phyloP scores from a whole-genome alignment of 2,797 vertebrate species.

The Trematomus bernacchii region DNA sequence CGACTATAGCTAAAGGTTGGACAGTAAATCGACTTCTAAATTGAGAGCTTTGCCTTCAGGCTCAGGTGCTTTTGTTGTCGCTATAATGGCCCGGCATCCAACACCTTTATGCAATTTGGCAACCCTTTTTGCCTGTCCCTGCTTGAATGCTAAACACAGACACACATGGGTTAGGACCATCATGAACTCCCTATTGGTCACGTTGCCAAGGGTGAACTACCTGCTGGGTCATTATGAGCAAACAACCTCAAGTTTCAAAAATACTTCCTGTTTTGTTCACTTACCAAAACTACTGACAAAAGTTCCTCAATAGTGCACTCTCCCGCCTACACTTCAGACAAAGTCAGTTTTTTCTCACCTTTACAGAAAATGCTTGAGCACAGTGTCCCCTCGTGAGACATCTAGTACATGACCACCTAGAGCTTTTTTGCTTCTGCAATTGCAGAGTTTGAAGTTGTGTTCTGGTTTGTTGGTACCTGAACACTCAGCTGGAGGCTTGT shows the following conservation, averaged over 20 bases:
- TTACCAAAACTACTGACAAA: neutral
- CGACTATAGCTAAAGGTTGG: conserved; percentile 12
- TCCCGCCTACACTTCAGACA: conserved; percentile 8
- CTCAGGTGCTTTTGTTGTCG: conserved; percentile 23
- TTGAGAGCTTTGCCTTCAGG: conserved; percentile 26
- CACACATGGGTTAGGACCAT: neutral
- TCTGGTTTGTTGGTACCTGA: neutral
- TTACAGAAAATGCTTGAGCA: neutral
- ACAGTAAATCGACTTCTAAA: conserved; percentile 17
- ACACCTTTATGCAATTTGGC: neutral
- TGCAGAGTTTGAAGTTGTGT: neutral
- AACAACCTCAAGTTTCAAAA: neutral
- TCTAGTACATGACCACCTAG: neutral
- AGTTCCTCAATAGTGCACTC: conserved; percentile 7
- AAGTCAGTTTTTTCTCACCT: conserved; percentile 7
- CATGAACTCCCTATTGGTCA: neutral
- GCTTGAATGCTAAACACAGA: neutral
- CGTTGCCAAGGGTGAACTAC: neutral
- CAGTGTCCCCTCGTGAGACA: neutral
- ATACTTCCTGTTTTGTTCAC: neutral
- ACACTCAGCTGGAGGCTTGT: neutral
- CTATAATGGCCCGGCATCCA: neutral
- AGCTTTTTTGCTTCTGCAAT: neutral
- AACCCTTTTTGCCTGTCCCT: neutral
- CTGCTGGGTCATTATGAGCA: neutral